A percentile compares a stretch with the other conserved stretches of the same genome.
Conservation (phyloP, 53 echinoderm and acorn worm species). For the Henricia sp. region DNA sequence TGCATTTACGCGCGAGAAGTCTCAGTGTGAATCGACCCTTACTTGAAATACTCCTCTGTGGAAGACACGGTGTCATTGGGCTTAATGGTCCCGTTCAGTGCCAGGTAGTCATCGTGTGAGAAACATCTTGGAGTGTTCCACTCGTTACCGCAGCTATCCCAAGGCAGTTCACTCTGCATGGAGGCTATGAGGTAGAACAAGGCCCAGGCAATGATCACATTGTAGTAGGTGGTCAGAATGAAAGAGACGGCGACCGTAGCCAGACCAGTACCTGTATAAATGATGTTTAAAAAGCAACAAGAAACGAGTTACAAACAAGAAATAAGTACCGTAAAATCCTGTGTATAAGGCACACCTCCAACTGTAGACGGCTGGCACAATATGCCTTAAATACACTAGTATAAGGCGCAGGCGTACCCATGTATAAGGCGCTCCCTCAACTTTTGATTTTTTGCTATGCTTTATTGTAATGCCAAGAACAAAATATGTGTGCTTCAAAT, state of each 20-base stretch:
- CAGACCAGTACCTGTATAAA: conserved; percentile 77
- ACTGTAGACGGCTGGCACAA: too few relatives aligned
- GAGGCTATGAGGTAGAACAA: conserved; percentile 93
- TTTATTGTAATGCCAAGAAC: not conserved
- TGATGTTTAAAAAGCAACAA: not conserved
- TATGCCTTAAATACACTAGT: not conserved
- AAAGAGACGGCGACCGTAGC: conserved; percentile 97
- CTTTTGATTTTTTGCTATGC: too few relatives aligned
- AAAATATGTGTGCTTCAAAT: too few relatives aligned
- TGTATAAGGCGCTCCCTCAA: too few relatives aligned
- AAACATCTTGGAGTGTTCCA: conserved; percentile 92
- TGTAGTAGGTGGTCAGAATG: conserved; percentile 96
- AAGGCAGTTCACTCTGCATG: conserved; percentile 84
- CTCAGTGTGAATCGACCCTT: too few relatives aligned
- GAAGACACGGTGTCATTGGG: conserved; percentile 85
- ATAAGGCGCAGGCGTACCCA: too few relatives aligned
- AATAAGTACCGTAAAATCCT: too few relatives aligned
- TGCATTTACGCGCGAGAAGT: too few relatives aligned
- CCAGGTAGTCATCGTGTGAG: conserved; percentile 77
- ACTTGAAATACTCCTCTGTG: conserved; percentile 95
- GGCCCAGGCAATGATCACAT: conserved; percentile 98
- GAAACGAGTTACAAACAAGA: too few relatives aligned
- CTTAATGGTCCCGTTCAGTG: conserved; percentile 60
- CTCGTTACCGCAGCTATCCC: conserved; percentile 78
- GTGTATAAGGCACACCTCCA: too few relatives aligned